Conservation (phyloP, 2,888 invertebrate species). For the Lypha dubia region DNA sequence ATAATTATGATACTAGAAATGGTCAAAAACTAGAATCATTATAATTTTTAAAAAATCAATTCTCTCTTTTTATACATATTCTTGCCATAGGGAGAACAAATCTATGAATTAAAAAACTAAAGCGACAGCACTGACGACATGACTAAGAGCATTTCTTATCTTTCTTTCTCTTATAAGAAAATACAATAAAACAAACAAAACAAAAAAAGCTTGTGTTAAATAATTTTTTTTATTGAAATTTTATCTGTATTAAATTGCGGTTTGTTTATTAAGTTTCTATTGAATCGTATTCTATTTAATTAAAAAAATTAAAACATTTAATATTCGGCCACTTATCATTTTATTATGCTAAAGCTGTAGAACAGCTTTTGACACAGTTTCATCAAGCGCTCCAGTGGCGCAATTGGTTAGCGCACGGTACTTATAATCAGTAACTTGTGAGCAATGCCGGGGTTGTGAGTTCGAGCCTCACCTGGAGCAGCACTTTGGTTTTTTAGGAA, state of each 20-base stretch:
- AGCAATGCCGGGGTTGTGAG: constrained; percentile 99
- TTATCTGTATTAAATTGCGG: background rate
- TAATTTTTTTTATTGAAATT: background rate
- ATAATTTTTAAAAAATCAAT: too few relatives aligned
- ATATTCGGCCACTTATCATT: background rate
- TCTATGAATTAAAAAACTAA: background rate
- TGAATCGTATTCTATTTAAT: background rate
- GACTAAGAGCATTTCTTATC: background rate
- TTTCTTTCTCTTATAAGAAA: background rate
- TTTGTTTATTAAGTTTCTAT: background rate
- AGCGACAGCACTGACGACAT: background rate
- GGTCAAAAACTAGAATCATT: too few relatives aligned
- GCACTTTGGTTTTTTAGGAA: background rate
- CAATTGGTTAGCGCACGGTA: constrained; percentile 99
- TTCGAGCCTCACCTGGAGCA: constrained; percentile 99
- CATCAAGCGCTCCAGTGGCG: constrained; percentile 95
- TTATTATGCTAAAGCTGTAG: background rate
- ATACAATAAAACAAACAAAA: background rate
- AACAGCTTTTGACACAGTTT: background rate
- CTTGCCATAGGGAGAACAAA: background rate
- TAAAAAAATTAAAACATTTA: background rate
- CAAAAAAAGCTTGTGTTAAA: background rate
- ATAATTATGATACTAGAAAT: too few relatives aligned
- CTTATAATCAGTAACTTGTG: constrained; percentile 97
- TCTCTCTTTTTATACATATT: too few relatives aligned